Evolutionary conservation across 2,888 invertebrate species (phyloP), one percentile per base, ranked within the genome.

Genomic region (Athrips mouffetella): DNA sequence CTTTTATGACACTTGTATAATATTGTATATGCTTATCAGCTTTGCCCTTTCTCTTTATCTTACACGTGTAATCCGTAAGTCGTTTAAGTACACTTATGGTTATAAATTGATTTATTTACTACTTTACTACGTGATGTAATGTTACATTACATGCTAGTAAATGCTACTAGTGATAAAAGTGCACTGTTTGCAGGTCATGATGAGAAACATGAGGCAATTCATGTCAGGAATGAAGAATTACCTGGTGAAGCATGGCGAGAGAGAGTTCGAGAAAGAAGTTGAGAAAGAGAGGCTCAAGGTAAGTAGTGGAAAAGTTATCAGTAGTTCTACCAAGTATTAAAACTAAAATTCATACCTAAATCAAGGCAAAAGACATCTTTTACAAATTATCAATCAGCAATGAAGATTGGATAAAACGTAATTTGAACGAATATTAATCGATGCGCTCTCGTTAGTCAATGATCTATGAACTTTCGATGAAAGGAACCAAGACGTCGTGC

Each of bases 161-260:
- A 1, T 15, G 1, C 15, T 6, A 13, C 15, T 15, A 31, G 3
- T 31, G 2, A 11, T 4, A 31, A 15, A n/a, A 15, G 11, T 6
- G n/a, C 11, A 1, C 13, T 30, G 30, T 8, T 30, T 30, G 30
- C 60, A 90, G 90, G 90, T 96, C 49, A 95, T 95, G 55, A 95
- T 96, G 95, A 90, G 95, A 52, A 96, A 96, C 69, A 95, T 98
- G 90, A 91, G 98, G 1, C 98, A 98, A 78, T 99, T 98, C 75
- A 98, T 98, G 96, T 98, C 96, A 11, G 98, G 98, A 48, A 98
- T 99, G 94, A 98, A 98, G 80, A 99, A 99, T 80, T 99, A 98
- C 80, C 89, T 98, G 52, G 96, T 98, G 25, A 98, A 98, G 69
- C 97, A 98, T 66, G 98, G 98, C 13, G 98, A 98, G 74, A 93